A percentile compares a stretch with the other conserved stretches of the same genome.
Evolutionary conservation across 1,140 invertebrate species (phyloP).

Genomic region (Drosophila elegans): DNA sequence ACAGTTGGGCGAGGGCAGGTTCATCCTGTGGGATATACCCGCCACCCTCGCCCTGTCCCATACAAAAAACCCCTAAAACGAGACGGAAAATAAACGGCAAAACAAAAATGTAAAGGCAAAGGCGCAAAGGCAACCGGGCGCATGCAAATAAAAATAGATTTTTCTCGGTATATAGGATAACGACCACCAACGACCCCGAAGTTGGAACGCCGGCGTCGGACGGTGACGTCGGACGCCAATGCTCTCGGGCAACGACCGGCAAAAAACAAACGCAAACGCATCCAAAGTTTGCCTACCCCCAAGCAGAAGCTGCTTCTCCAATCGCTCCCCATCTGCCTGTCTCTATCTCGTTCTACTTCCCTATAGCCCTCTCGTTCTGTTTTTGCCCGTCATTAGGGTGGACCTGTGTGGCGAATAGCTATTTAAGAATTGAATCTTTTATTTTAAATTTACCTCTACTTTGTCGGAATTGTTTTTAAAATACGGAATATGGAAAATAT

Average conservation of each 20-base stretch:
- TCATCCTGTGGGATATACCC: slow-evolving; percentile 12
- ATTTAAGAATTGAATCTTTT: not conserved
- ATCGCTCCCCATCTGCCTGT: not conserved
- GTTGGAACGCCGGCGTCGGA: slow-evolving; percentile 23
- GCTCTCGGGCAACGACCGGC: slow-evolving; percentile 72
- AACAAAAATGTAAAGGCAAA: slow-evolving; percentile 15
- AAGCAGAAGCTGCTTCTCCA: slow-evolving; percentile 7
- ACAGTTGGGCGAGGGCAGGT: slow-evolving; percentile 29
- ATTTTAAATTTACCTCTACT: no score
- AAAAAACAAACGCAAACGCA: slow-evolving; percentile 56
- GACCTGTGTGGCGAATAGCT: slow-evolving; percentile 3
- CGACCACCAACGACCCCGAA: slow-evolving; percentile 84
- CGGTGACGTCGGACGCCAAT: slow-evolving; percentile 17
- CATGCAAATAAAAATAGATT: slow-evolving; percentile 83
- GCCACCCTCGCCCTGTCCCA: not conserved
- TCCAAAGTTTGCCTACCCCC: slow-evolving; percentile 46
- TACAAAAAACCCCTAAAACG: not conserved
- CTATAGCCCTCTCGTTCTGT: slow-evolving; percentile 26
- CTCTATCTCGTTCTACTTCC: slow-evolving; percentile 12
- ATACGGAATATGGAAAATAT: no score
- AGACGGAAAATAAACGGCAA: slow-evolving; percentile 6
- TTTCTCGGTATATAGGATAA: slow-evolving; percentile 85
- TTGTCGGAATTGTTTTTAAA: no score
- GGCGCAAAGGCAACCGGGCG: slow-evolving; percentile 28
- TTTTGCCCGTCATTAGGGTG: slow-evolving; percentile 10